These are phyloP conservation scores for Ostrea denselamellosa DNA, from an alignment of 1,140 invertebrate species.

Conservation along the genomic window DNA sequence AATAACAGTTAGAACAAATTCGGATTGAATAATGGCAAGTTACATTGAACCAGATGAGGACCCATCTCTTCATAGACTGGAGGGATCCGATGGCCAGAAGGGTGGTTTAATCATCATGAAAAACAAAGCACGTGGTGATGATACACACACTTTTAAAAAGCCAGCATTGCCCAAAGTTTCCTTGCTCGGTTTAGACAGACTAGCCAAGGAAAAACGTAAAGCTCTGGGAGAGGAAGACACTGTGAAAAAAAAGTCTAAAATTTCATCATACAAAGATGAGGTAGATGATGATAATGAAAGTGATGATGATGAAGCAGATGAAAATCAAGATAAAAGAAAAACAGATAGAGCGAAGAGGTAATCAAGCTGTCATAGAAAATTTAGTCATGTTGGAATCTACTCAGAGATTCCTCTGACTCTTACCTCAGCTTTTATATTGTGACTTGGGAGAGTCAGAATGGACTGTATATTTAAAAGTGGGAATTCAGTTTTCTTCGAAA, in stretches of 20 bases:
- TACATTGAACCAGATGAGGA: slow-evolving; percentile 67
- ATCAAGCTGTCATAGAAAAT: too few species aligned
- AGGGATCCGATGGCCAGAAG: slow-evolving; percentile 86
- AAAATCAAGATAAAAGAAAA: background rate
- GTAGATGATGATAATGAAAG: slow-evolving; percentile 78
- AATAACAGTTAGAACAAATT: background rate
- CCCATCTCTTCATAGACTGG: slow-evolving; percentile 86
- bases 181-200: slow-evolving; percentile 90
- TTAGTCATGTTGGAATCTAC: too few species aligned
- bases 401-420: too few species aligned
- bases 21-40: slow-evolving; percentile 10
- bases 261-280: slow-evolving; percentile 82
- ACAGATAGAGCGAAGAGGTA: background rate
- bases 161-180: slow-evolving; percentile 84
- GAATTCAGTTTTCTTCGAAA: too few species aligned
- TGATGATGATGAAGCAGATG: slow-evolving; percentile 25
- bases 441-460: too few species aligned
- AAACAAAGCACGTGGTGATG: slow-evolving; percentile 75
- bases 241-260: slow-evolving; percentile 78
- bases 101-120: slow-evolving; percentile 93
- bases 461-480: too few species aligned
- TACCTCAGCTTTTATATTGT: too few species aligned
- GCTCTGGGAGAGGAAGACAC: slow-evolving; percentile 78
- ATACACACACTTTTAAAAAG: slow-evolving; percentile 83
- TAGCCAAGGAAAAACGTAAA: slow-evolving; percentile 85